These are phyloP conservation scores for Carterocephalus palaemon DNA, from an alignment of 2,888 invertebrate genomes.

Conservation along the genomic window DNA sequence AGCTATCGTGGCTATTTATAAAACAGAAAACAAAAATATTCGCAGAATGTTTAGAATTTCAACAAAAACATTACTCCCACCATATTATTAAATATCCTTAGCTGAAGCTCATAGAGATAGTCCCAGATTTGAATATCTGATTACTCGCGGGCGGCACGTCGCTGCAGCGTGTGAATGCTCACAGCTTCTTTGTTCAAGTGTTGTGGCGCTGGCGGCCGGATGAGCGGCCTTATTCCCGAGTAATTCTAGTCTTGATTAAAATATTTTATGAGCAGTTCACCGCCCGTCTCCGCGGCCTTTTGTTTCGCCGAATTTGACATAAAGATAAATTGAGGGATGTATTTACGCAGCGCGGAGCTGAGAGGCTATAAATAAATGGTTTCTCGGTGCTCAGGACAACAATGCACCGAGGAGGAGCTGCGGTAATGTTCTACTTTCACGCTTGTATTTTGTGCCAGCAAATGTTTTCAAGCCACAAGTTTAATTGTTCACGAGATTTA, in stretches of 20 bases:
- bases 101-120: too few species aligned
- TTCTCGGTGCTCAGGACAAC: constrained; percentile 16
- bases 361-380: constrained; percentile 17
- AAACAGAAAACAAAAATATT: too few species aligned
- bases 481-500: too few species aligned
- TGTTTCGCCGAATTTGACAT: constrained; percentile 26
- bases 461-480: too few species aligned
- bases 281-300: constrained; percentile 28
- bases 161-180: constrained; percentile 5
- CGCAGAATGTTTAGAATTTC: too few species aligned
- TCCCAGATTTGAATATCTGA: too few species aligned
- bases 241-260: constrained; percentile 36
- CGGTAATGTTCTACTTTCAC: too few species aligned
- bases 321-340: constrained; percentile 19
- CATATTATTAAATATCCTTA: too few species aligned
- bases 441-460: constrained; percentile 7
- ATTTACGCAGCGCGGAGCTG: constrained; percentile 18
- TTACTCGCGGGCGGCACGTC: constrained; percentile 1
- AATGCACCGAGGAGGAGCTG: constrained; percentile 13
- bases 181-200: constrained; percentile 18
- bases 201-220: constrained; percentile 3
- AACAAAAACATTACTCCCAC: too few species aligned
- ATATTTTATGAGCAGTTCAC: constrained; percentile 33
- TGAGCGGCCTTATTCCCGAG: constrained; percentile 27
- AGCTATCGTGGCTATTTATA: too few species aligned